Evolutionary conservation across 2,888 invertebrate genomes (phyloP), one percentile per base, ranked within the genome.

Genomic region (Agrotis puta): DNA sequence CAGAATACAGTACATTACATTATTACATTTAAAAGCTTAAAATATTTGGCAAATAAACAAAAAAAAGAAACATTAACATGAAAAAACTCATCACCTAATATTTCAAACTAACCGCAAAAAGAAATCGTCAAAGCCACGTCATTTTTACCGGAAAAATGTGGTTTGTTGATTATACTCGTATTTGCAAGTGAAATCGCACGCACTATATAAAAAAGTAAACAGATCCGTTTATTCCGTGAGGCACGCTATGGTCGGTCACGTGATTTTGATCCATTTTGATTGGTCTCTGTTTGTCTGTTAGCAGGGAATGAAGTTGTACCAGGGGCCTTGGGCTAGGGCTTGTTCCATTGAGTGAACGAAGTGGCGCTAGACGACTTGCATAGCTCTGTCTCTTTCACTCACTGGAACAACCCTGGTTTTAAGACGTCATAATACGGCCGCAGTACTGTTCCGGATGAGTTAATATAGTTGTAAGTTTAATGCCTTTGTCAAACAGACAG

Each of bases 201-300:
- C 75, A 70, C 63, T 73, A 75, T 77, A 74, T 82, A 83, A 81
- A 85, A 33, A 56, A n/a, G n/a, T 85, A 84, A 39, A 87, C 74
- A 77, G 83, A 89, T 88, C 77, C 78, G 76, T 85, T 83, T 85
- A 80, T 88, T 77, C 63, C 88, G 86, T 88, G 89, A 67, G 64
- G 59, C 89, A 89, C 88, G 89, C 88, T 66, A 89, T 20, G 16
- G 20, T 13, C 0, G 27, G 56, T 77, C 50, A 77, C 80, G 79
- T 72, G 68, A 77, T 62, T 53, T 39, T 45, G 22, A 56, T 54
- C 45, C 43, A 75, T 78, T 74, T 72, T 24, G 18, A n/a, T 56
- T 62, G 56, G 43, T 48, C 18, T 33, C 24, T 59, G 57, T 76
- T 64, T 78, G n/a, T 70, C 70, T 76, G 53, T 69, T 58, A 51